Percentiles rank a stretch among this genome's conserved stretches.
phyloP scores from a whole-genome alignment of 2,888 invertebrate genomes.

The Ochropleura plecta region DNA sequence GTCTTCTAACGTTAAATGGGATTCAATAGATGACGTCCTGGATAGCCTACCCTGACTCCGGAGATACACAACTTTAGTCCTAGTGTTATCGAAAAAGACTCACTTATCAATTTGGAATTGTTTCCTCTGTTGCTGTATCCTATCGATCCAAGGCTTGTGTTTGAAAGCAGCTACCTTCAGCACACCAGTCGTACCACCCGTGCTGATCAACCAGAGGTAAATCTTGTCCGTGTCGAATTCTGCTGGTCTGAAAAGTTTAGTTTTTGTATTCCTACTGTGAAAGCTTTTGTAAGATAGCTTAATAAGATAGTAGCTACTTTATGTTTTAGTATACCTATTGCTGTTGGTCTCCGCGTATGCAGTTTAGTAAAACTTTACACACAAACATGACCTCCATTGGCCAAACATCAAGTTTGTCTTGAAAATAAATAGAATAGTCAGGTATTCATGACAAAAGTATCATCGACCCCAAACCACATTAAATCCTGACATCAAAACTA shows the following conservation, averaged over 20 bases:
- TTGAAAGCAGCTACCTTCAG: conserved; percentile 80
- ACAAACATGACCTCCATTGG: background rate
- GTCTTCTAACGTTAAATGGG: background rate
- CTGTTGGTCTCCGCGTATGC: background rate
- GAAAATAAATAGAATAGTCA: background rate
- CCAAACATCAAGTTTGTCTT: background rate
- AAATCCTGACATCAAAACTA: background rate
- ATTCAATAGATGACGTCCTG: background rate
- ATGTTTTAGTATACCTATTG: background rate
- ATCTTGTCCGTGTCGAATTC: conserved; percentile 75
- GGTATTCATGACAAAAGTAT: background rate
- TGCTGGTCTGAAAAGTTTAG: conserved; percentile 69
- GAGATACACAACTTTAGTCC: background rate
- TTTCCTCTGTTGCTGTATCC: conserved; percentile 49
- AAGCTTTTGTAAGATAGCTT: too few relatives aligned
- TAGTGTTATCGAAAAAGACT: conserved; percentile 15
- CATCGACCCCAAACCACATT: background rate
- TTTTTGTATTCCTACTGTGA: background rate
- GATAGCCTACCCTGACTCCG: background rate
- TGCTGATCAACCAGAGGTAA: conserved; percentile 77
- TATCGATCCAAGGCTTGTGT: conserved; percentile 68
- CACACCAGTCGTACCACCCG: conserved; percentile 81
- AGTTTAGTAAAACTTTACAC: background rate
- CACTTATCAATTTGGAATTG: conserved; percentile 25
- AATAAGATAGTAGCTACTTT: too few relatives aligned